Conservation (phyloP, 2,797 vertebrate species). For the Hipposideros larvatus region DNA sequence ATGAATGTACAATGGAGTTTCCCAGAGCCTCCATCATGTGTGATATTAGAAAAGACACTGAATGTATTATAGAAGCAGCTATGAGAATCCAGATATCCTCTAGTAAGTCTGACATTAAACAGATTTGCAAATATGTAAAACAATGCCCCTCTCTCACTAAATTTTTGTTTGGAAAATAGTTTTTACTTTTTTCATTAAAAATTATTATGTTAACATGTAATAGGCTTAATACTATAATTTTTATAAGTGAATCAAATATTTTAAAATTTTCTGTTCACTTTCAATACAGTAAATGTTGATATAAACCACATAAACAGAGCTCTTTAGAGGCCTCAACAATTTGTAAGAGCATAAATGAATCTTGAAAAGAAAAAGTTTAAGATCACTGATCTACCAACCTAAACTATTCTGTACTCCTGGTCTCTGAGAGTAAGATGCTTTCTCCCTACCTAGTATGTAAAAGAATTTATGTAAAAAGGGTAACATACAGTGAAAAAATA, state of each 20-base stretch:
- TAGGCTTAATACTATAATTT: neutral
- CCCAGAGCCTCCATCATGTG: neutral
- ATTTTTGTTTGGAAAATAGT: slow-evolving; percentile 44
- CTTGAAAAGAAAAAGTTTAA: slow-evolving; percentile 8
- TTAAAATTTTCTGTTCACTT: slow-evolving; percentile 38
- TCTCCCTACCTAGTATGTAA: neutral
- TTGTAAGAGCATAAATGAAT: neutral
- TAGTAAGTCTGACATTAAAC: neutral
- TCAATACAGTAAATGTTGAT: neutral
- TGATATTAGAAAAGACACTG: neutral
- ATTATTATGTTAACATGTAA: slow-evolving; percentile 12
- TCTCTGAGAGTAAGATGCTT: neutral
- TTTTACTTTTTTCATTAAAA: slow-evolving; percentile 20
- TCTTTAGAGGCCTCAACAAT: slow-evolving; percentile 26
- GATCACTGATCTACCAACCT: neutral
- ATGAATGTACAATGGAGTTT: neutral
- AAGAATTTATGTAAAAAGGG: neutral
- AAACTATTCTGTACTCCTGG: neutral
- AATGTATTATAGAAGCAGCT: slow-evolving; percentile 22
- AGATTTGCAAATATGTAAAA: slow-evolving; percentile 58
- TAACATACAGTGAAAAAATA: slow-evolving; percentile 41
- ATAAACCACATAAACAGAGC: neutral
- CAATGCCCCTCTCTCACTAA: neutral
- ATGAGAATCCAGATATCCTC: neutral
- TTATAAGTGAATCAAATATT: neutral